Base-by-base conservation (phyloP, 2,888 invertebrate genomes). In the Calameuta pallipes region DNA sequence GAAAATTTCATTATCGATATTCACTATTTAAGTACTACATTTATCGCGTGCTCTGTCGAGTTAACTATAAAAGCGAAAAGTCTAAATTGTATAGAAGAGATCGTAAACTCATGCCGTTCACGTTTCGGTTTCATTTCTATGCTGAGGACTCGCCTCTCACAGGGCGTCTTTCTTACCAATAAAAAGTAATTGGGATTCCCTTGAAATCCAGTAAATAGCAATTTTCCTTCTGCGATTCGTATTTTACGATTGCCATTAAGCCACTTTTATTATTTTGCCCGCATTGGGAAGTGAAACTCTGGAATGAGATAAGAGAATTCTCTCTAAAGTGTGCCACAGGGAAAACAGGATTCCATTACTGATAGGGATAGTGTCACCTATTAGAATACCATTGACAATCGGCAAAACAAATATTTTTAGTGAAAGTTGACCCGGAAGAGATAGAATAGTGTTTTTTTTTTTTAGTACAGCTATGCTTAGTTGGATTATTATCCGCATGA, bases 211-310 rank as follows among this genome's bases (percentile, higher is more conserved):
- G 77, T 78, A 77, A 78, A 56, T 34, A 79, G 41, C 41, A 76
- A 79, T 82, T 76, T 41, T 81, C 77, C 69, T 56, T 75, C 69
- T 79, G 77, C 78, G 82, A 78, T 82, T 75, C 33, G 76, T 70
- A 41, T 4, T 82, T 76, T 76, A 76, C 75, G 76, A 76, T 78
- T 73, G 23, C 36, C 13, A 74, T 74, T 35, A 74, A 71, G 71
- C 23, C 23, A 34, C 23, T 35, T 74, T 74, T 41, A 36, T 35
- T 78, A 34, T 68, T n/a, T 31, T 36, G 56, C 80, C 78, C 80
- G 80, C 80, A 81, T 80, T 73, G 23, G 75, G 79, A 79, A 83
- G 81, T 79, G 82, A 81, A 82, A 82, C 79, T 79, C 75, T 70
- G 13, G 35, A 56, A 41, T 73, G 34, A 69, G 76, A 80, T 79